Evolutionary conservation across 2,888 invertebrate genomes (phyloP).

Genomic region (Branchinecta sandiegonensis): DNA sequence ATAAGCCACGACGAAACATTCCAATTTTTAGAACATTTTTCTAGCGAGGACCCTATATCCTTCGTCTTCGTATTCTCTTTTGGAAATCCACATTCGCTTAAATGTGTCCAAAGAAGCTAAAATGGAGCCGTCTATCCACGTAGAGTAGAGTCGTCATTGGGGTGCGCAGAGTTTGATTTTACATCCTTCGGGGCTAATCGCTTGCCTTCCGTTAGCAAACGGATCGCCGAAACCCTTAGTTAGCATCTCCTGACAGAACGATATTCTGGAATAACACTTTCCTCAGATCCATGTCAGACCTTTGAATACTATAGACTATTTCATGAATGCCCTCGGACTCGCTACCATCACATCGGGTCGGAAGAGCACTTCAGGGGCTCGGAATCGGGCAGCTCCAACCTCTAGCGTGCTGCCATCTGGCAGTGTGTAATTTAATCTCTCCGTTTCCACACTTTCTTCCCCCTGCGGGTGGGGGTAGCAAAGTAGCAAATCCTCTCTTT

Average conservation of each 20-base stretch:
- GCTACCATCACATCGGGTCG: slow-evolving; percentile 97
- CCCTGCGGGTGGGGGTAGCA: slow-evolving; percentile 81
- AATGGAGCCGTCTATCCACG: slow-evolving; percentile 99
- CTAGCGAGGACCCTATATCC: slow-evolving; percentile 85
- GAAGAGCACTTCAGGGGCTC: slow-evolving; percentile 95
- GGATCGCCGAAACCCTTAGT: slow-evolving; percentile 89
- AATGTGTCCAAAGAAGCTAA: slow-evolving; percentile 98
- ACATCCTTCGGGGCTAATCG: slow-evolving; percentile 89
- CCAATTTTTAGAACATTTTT: slow-evolving; percentile 66
- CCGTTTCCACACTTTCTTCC: slow-evolving; percentile 79
- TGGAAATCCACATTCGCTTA: slow-evolving; percentile 99
- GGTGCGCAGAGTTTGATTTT: slow-evolving; percentile 90
- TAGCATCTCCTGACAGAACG: slow-evolving; percentile 91
- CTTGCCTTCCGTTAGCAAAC: slow-evolving; percentile 82
- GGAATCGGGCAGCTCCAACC: slow-evolving; percentile 84
- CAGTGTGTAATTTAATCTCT: slow-evolving; percentile 74
- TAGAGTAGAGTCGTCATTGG: slow-evolving; percentile 93
- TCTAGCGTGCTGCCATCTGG: slow-evolving; percentile 90
- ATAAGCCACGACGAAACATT: neutral
- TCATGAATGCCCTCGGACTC: slow-evolving; percentile 97
- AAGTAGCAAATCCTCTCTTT: slow-evolving; percentile 92
- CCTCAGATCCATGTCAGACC: slow-evolving; percentile 93
- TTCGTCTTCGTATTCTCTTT: slow-evolving; percentile 93
- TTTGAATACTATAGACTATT: slow-evolving; percentile 87
- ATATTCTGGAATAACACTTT: slow-evolving; percentile 95